A percentile compares a stretch with the other conserved stretches of the same genome.
Evolutionary conservation across 2,113 vertebrate genomes (phyloP).

Genomic region (Coreoperca whiteheadi): DNA sequence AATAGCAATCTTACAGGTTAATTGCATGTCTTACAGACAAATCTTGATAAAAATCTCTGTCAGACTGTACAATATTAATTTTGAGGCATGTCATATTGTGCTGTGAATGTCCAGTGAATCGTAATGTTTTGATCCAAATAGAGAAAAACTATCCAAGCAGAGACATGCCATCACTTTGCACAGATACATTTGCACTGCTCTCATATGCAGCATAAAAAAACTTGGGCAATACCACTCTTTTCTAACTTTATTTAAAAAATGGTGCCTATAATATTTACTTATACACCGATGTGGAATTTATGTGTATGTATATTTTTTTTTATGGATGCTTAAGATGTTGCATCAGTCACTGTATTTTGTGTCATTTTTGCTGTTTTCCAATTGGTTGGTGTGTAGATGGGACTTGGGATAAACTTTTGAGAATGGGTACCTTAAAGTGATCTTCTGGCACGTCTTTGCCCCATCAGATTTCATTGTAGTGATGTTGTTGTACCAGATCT

Average conservation of each 20-base stretch:
- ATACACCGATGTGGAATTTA: not conserved
- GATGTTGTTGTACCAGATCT: not conserved
- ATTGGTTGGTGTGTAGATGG: not conserved
- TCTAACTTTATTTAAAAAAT: not conserved
- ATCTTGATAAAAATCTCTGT: no score
- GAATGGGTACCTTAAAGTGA: not conserved
- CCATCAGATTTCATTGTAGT: not conserved
- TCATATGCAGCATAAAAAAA: not conserved
- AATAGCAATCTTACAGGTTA: not conserved
- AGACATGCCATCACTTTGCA: no score
- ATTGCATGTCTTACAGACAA: not conserved
- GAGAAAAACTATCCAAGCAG: no score
- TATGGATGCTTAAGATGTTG: not conserved
- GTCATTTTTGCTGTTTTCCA: not conserved
- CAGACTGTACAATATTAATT: not conserved
- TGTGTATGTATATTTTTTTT: accelerated
- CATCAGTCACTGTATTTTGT: not conserved
- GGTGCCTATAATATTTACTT: no score
- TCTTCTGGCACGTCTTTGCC: not conserved
- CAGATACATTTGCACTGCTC: no score
- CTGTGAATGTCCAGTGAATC: no score
- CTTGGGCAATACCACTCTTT: not conserved
- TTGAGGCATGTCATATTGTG: not conserved
- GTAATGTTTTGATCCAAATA: not conserved
- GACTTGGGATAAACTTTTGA: not conserved